phyloP scores from a whole-genome alignment of 2,797 vertebrate genomes.

The Steatocranus sp. region DNA sequence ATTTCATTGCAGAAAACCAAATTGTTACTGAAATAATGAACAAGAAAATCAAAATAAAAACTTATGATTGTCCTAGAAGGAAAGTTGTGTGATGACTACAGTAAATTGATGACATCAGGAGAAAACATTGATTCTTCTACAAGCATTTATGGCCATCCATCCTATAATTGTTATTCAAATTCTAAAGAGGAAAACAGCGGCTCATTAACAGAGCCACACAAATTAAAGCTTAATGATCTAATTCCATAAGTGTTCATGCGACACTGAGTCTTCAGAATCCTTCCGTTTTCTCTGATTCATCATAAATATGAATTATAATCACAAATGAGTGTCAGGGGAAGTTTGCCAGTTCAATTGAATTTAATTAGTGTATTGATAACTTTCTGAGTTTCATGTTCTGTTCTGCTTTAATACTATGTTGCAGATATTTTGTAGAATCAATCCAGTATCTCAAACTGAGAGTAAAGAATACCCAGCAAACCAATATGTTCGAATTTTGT shows the following conservation, averaged over 20 bases:
- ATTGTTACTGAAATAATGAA: background rate
- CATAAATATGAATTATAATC: background rate
- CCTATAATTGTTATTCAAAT: background rate
- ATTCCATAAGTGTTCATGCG: background rate
- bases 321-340: background rate
- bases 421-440: background rate
- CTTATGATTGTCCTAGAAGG: background rate
- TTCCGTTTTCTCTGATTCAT: background rate
- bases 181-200: background rate
- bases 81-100: background rate
- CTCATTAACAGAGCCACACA: background rate
- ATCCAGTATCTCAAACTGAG: background rate
- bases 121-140: background rate
- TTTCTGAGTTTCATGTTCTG: background rate
- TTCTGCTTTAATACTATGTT: background rate
- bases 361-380: background rate
- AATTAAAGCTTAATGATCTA: background rate
- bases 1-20: background rate
- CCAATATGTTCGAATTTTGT: background rate
- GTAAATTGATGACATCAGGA: background rate
- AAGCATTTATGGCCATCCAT: background rate
- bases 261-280: background rate
- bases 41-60: background rate
- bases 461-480: background rate
- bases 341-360: background rate